These are phyloP conservation scores for Pseudomyrmex dendroicus DNA, from an alignment of 1,140 invertebrate species.

Conservation along the genomic window DNA sequence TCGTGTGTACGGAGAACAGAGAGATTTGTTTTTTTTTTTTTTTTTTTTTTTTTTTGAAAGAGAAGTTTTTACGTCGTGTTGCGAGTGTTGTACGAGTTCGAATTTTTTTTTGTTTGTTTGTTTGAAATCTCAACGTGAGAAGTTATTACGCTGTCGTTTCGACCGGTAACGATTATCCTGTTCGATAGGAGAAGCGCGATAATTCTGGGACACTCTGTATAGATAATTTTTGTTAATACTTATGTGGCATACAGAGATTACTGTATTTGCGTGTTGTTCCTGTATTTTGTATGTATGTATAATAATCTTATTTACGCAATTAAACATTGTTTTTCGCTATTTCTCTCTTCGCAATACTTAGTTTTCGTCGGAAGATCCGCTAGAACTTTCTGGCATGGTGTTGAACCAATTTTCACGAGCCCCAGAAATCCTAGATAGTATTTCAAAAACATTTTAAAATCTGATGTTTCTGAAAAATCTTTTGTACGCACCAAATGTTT, in stretches of 20 bases:
- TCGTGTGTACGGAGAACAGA: neutral
- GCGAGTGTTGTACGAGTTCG: neutral
- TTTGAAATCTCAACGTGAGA: neutral
- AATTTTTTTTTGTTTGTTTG: neutral
- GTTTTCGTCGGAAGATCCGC: conserved; percentile 84
- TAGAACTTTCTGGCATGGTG: conserved; percentile 87
- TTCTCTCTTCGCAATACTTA: conserved; percentile 51
- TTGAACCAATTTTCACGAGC: conserved; percentile 89
- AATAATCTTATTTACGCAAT: conserved; percentile 44
- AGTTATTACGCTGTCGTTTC: conserved; percentile 16
- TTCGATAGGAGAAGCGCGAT: conserved; percentile 6
- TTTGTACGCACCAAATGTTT: neutral
- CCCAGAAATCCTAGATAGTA: conserved; percentile 82
- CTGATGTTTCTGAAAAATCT: neutral
- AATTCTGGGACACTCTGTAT: conserved; percentile 48
- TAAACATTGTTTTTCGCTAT: conserved; percentile 41
- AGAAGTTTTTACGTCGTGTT: neutral
- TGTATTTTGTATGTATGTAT: conserved; percentile 38
- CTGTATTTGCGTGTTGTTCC: neutral
- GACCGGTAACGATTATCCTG: conserved; percentile 1
- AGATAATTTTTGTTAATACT: conserved; percentile 42
- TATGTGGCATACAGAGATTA: conserved; percentile 29
- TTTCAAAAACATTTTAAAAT: conserved; percentile 46
- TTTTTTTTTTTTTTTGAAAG: conserved; percentile 1
- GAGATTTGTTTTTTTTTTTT: neutral